phyloP scores from a whole-genome alignment of 2,888 invertebrate genomes.

The Resseliella maxima region DNA sequence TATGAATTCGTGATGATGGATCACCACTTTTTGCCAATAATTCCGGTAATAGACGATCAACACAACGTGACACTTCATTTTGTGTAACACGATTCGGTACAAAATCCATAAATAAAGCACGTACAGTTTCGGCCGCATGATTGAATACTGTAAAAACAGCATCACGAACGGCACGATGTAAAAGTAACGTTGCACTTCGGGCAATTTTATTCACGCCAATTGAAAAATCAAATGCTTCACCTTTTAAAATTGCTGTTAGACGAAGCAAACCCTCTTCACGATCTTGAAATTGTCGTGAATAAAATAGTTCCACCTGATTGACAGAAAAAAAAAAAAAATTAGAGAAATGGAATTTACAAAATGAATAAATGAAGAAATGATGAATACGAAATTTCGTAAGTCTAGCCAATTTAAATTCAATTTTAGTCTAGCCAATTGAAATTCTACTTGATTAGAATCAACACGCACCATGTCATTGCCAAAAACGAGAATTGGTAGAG shows the following conservation, averaged over 20 bases:
- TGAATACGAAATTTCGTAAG: too few species aligned
- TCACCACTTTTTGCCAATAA: constrained; percentile 87
- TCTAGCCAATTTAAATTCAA: too few species aligned
- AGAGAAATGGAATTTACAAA: too few species aligned
- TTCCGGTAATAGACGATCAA: constrained; percentile 86
- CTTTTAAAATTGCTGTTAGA: constrained; percentile 68
- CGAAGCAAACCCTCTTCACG: constrained; percentile 87
- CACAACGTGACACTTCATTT: constrained; percentile 83
- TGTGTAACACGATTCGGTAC: constrained; percentile 86
- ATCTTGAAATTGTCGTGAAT: constrained; percentile 89
- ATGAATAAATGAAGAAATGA: too few species aligned
- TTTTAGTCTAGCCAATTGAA: too few species aligned
- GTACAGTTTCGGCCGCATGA: constrained; percentile 83
- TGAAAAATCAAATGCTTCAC: constrained; percentile 61
- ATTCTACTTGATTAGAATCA: not conserved
- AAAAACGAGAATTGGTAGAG: constrained; percentile 89
- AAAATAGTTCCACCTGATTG: constrained; percentile 84
- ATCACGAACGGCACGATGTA: constrained; percentile 85
- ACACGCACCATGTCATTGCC: constrained; percentile 81
- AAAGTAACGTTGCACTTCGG: constrained; percentile 80
- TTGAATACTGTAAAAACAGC: constrained; percentile 91
- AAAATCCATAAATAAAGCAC: constrained; percentile 84
- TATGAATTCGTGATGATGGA: constrained; percentile 86
- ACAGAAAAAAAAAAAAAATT: not conserved
- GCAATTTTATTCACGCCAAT: constrained; percentile 81